Percentiles rank a stretch among this genome's conserved stretches.
These are phyloP conservation scores for Drosophila atroscutellata DNA, from an alignment of 2,888 invertebrate genomes.

Conservation along the genomic window DNA sequence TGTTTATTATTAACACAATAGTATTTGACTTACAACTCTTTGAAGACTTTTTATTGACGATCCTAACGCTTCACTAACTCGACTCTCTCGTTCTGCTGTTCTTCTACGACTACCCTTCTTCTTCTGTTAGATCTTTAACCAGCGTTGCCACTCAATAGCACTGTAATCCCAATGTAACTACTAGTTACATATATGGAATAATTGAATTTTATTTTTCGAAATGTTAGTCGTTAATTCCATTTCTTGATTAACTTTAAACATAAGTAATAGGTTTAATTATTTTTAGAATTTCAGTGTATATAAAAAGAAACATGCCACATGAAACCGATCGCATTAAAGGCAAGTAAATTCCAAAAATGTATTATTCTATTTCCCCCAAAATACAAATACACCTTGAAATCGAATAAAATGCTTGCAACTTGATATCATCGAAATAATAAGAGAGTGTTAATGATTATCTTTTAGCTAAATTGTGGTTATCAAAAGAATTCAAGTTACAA, in stretches of 20 bases:
- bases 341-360: background rate
- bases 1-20: too few species aligned
- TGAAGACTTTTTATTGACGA: too few species aligned
- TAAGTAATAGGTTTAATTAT: background rate
- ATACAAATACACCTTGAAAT: background rate
- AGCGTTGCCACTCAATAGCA: too few species aligned
- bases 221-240: background rate
- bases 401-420: background rate
- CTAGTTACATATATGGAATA: too few species aligned
- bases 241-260: background rate
- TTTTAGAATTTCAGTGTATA: background rate
- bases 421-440: background rate
- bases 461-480: background rate
- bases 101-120: too few species aligned
- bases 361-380: background rate
- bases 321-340: background rate
- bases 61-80: too few species aligned
- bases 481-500: background rate
- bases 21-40: too few species aligned
- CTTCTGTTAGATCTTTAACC: too few species aligned
- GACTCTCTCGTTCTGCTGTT: too few species aligned
- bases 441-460: background rate
- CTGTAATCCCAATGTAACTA: too few species aligned
- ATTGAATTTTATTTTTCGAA: background rate
- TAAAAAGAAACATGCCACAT: background rate